These are phyloP conservation scores for Diaprepes abbreviatus DNA, from an alignment of 2,888 invertebrate species.

Conservation along the genomic window DNA sequence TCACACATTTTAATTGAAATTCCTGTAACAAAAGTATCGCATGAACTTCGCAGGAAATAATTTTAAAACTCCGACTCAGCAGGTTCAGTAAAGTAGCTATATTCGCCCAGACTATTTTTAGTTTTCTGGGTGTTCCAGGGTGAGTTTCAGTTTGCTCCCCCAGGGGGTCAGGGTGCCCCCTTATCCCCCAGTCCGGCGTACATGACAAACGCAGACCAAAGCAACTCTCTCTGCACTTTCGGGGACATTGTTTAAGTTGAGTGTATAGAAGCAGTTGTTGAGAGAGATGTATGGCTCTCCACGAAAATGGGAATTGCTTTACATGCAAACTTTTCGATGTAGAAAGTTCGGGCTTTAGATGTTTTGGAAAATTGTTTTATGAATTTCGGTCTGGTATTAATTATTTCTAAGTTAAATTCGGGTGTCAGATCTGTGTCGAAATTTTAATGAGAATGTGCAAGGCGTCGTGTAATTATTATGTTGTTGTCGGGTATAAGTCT, in stretches of 20 bases:
- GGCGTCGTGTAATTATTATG: no score
- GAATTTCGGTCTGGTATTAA: conserved; percentile 37
- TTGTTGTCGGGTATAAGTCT: no score
- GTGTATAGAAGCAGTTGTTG: conserved; percentile 52
- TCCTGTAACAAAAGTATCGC: no score
- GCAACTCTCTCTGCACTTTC: conserved; percentile 52
- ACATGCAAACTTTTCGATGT: conserved; percentile 49
- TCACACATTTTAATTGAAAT: no score
- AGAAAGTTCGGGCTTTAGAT: conserved; percentile 30
- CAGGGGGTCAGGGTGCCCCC: conserved; percentile 17
- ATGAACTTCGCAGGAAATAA: no score
- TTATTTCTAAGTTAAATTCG: conserved; percentile 36
- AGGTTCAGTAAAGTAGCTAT: no score
- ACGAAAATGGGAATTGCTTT: conserved; percentile 50
- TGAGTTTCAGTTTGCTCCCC: conserved; percentile 33
- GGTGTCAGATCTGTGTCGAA: conserved; percentile 21
- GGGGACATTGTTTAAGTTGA: conserved; percentile 55
- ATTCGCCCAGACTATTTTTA: conserved; percentile 17
- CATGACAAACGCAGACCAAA: conserved; percentile 59
- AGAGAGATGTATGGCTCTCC: conserved; percentile 51
- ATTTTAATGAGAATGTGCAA: conserved; percentile 27
- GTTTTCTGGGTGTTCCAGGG: conserved; percentile 20
- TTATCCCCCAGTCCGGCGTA: conserved; percentile 48
- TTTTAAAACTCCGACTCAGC: no score
- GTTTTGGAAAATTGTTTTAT: conserved; percentile 45